phyloP scores from a whole-genome alignment of 2,797 vertebrate genomes.

The Sebastes umbrosus region DNA sequence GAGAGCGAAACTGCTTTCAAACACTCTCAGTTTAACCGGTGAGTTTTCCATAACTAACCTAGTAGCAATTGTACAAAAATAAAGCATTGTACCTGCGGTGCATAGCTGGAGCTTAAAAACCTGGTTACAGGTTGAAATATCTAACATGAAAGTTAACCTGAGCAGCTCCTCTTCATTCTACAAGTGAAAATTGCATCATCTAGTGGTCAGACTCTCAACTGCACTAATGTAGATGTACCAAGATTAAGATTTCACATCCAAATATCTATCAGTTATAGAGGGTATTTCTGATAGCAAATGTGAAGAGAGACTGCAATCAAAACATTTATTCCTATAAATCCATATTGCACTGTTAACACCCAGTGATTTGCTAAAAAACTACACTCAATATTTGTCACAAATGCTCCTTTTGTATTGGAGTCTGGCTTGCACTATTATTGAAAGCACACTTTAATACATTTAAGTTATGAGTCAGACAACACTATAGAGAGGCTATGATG shows the following conservation, averaged over 20 bases:
- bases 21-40: too few relatives aligned
- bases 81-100: background rate
- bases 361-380: background rate
- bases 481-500: background rate
- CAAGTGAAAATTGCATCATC: background rate
- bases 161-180: background rate
- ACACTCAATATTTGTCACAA: background rate
- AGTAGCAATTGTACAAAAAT: slow-evolving; percentile 17
- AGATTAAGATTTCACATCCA: background rate
- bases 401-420: background rate
- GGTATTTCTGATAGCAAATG: background rate
- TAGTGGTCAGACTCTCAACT: background rate
- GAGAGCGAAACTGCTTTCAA: background rate
- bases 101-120: too few relatives aligned
- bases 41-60: background rate
- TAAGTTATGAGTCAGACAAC: background rate
- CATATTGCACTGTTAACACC: background rate
- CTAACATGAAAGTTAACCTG: background rate
- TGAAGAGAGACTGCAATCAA: background rate
- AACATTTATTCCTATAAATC: too few relatives aligned
- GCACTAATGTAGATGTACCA: background rate
- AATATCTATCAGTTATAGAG: background rate
- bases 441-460: background rate
- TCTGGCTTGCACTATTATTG: background rate
- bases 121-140: background rate